These are phyloP conservation scores for Erythrolamprus reginae DNA, from an alignment of 2,113 vertebrate species.

Conservation along the genomic window DNA sequence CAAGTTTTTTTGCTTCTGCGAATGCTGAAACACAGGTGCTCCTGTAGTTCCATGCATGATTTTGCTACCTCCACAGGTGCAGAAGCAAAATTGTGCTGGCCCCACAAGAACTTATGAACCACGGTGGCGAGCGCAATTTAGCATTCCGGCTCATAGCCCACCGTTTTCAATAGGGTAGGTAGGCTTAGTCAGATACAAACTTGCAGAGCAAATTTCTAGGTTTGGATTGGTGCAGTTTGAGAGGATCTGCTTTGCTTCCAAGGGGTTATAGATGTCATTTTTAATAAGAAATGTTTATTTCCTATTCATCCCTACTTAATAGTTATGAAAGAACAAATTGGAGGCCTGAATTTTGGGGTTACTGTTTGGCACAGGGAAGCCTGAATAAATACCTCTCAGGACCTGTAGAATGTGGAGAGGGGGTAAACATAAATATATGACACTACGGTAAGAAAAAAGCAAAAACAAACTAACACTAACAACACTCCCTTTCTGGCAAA, in stretches of 20 bases:
- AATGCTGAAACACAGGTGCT: no score
- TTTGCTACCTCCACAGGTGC: no score
- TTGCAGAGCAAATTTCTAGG: background rate
- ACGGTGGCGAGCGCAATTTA: no score
- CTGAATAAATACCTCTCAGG: background rate
- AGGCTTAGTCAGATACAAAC: background rate
- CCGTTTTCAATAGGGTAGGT: no score
- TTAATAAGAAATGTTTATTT: background rate
- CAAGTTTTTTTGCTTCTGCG: no score
- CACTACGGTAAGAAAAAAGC: background rate
- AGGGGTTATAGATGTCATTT: background rate
- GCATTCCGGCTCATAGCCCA: no score
- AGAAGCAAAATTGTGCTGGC: no score
- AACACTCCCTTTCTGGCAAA: background rate
- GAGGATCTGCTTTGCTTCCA: background rate
- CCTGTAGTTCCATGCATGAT: no score
- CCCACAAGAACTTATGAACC: no score
- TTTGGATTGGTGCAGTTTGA: background rate
- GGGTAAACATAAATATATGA: background rate
- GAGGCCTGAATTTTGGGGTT: background rate
- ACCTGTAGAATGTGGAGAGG: background rate
- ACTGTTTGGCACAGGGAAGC: background rate
- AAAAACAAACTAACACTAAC: background rate
- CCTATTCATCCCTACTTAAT: background rate
- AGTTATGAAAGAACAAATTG: background rate